A percentile compares a stretch with the other conserved stretches of the same genome.
phyloP scores from a whole-genome alignment of 2,797 vertebrate species.

The Lithobates pipiens region DNA sequence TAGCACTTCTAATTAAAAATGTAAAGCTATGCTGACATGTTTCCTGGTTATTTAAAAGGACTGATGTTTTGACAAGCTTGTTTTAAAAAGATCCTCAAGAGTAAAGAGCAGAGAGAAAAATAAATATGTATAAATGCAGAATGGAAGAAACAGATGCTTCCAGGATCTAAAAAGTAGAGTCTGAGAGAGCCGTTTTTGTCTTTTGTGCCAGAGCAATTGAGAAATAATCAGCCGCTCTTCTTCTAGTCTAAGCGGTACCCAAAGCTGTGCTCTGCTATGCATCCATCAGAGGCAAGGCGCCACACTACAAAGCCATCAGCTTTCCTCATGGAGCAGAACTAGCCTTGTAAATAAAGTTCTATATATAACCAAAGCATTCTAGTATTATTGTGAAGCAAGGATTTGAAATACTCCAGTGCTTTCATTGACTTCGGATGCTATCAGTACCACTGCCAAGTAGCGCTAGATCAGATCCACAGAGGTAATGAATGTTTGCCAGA shows the following conservation, averaged over 20 bases:
- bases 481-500: constrained; percentile 50
- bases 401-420: constrained; percentile 42
- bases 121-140: constrained; percentile 45
- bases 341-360: constrained; percentile 27
- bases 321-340: constrained; percentile 1
- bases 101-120: constrained; percentile 39
- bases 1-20: constrained; percentile 36
- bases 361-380: constrained; percentile 25
- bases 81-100: not conserved
- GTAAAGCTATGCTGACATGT: constrained; percentile 10
- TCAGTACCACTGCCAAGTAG: constrained; percentile 46
- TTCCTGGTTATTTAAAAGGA: constrained; percentile 21
- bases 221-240: constrained; percentile 39
- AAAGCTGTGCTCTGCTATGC: constrained; percentile 30
- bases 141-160: constrained; percentile 49
- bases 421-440: constrained; percentile 46
- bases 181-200: constrained; percentile 9
- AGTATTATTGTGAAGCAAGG: constrained; percentile 18
- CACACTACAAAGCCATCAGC: constrained; percentile 32
- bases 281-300: constrained; percentile 27
- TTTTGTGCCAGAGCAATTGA: constrained; percentile 33
- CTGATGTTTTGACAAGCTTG: constrained; percentile 30
- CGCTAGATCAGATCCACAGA: constrained; percentile 53
- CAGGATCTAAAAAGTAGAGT: constrained; percentile 36
- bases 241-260: constrained; percentile 33